A percentile compares a stretch with the other conserved stretches of the same genome.
phyloP scores from a whole-genome alignment of 2,888 invertebrate species.

The Conchocele bisecta region DNA sequence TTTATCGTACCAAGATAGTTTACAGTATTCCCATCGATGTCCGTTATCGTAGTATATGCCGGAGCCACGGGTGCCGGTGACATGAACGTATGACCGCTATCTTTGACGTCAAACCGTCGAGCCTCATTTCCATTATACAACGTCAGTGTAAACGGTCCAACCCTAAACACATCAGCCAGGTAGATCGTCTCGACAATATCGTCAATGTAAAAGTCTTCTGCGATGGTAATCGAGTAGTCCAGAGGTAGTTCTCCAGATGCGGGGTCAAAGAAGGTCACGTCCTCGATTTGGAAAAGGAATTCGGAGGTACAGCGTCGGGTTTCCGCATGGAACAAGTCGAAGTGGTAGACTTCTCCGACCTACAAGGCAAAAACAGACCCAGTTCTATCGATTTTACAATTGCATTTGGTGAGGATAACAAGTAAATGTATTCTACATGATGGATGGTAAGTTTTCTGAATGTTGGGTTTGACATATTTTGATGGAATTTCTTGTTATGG shows the following conservation, averaged over 20 bases:
- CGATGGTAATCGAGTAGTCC: conserved; percentile 64
- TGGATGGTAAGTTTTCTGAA: no score
- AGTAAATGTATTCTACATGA: no score
- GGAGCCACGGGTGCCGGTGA: conserved; percentile 55
- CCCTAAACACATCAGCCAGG: conserved; percentile 67
- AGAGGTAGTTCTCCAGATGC: conserved; percentile 50
- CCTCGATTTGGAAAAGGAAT: conserved; percentile 66
- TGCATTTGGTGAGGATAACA: no score
- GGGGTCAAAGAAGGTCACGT: conserved; percentile 55
- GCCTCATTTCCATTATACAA: conserved; percentile 69
- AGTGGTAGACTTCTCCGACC: conserved; percentile 62
- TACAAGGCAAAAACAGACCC: no score
- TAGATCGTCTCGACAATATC: conserved; percentile 61
- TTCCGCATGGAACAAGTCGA: conserved; percentile 73
- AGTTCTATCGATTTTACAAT: no score
- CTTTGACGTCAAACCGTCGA: conserved; percentile 64
- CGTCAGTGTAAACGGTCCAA: conserved; percentile 52
- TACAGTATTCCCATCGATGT: conserved; percentile 54
- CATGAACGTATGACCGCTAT: conserved; percentile 57
- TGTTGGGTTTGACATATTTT: no score
- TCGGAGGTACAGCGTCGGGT: conserved; percentile 66
- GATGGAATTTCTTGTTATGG: no score
- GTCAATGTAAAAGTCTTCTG: conserved; percentile 68
- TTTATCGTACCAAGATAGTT: conserved; percentile 70
- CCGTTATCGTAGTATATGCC: conserved; percentile 59